Conservation (phyloP, 2,888 invertebrate species). For the Lycaena phlaeas region DNA sequence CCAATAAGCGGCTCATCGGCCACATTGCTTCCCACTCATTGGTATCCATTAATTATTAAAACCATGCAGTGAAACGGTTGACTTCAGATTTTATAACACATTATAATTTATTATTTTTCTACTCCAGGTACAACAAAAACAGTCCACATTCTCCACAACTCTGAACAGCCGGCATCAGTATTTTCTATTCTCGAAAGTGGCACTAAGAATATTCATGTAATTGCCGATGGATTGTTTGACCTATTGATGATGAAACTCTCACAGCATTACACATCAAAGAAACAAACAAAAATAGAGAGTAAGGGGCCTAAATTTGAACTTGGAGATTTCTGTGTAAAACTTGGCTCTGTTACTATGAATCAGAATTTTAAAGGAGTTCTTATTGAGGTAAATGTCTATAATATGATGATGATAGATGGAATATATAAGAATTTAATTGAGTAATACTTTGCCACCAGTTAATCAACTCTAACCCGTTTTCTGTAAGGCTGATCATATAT, state of each 20-base stretch:
- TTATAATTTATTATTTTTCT: too few species aligned
- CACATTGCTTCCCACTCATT: too few species aligned
- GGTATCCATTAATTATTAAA: too few species aligned
- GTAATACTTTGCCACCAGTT: too few species aligned
- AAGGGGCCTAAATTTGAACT: constrained; percentile 91
- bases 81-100: too few species aligned
- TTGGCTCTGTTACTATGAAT: constrained; percentile 93
- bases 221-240: constrained; percentile 93
- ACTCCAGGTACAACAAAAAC: constrained; percentile 86
- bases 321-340: constrained; percentile 93
- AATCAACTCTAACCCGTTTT: too few species aligned
- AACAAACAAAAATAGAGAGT: constrained; percentile 89
- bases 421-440: too few species aligned
- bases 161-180: constrained; percentile 94
- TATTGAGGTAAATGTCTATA: constrained; percentile 90
- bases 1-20: too few species aligned
- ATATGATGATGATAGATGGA: too few species aligned
- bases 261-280: constrained; percentile 90
- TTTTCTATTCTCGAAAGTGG: constrained; percentile 93
- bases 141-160: constrained; percentile 95
- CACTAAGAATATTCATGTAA: constrained; percentile 87
- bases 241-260: constrained; percentile 91
- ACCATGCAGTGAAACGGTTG: too few species aligned
- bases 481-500: too few species aligned
- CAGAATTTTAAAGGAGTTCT: constrained; percentile 94